Evolutionary conservation across 2,113 vertebrate species (phyloP).

Genomic region (Amphiprion percula): DNA sequence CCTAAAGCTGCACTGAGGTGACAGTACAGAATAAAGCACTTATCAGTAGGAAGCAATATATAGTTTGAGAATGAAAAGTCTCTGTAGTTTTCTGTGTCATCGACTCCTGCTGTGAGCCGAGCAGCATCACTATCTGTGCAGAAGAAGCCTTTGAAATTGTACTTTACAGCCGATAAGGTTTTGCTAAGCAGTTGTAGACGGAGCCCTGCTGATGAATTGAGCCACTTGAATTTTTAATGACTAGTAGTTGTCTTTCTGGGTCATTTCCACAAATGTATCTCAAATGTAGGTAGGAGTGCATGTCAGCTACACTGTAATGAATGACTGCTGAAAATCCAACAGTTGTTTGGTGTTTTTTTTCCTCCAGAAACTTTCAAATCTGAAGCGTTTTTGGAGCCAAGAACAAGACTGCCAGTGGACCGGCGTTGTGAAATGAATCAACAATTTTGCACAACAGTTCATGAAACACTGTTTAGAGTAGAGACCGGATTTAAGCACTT

Average conservation of each 20-base stretch:
- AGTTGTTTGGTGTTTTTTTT: too few species aligned
- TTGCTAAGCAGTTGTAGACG: background rate
- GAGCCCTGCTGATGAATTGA: background rate
- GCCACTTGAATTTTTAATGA: background rate
- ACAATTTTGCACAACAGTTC: too few species aligned
- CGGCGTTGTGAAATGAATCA: too few species aligned
- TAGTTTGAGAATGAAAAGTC: background rate
- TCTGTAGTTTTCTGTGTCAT: constrained; percentile 6
- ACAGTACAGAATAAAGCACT: background rate
- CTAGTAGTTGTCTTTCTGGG: background rate
- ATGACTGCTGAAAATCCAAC: too few species aligned
- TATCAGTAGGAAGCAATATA: constrained; percentile 17
- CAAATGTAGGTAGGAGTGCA: background rate
- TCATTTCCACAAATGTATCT: background rate
- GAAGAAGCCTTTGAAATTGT: constrained; percentile 1
- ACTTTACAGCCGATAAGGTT: background rate
- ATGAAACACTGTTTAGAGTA: too few species aligned
- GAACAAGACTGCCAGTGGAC: too few species aligned
- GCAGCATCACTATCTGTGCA: constrained; percentile 13
- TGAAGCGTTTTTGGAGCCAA: too few species aligned
- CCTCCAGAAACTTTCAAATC: too few species aligned
- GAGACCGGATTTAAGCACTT: too few species aligned
- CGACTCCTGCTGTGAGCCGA: constrained; percentile 14
- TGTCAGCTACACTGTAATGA: background rate
- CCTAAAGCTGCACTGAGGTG: background rate